These are phyloP conservation scores for Nudaria mundana DNA, from an alignment of 2,888 invertebrate genomes.

Conservation along the genomic window DNA sequence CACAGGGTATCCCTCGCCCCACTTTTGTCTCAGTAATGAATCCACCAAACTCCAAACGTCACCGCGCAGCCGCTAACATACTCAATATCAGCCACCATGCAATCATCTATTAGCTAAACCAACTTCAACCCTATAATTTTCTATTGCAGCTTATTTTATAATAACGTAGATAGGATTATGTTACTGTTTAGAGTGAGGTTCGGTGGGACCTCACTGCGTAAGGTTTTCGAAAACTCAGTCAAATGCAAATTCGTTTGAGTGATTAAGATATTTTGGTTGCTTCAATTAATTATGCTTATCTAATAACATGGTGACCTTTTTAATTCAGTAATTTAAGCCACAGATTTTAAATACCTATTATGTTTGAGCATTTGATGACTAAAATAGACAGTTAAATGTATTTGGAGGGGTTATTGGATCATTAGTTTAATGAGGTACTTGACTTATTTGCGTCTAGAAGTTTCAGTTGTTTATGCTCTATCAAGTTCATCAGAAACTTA, in stretches of 20 bases:
- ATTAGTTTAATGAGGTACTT: constrained; percentile 3
- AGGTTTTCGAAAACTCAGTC: constrained; percentile 62
- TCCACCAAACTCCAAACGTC: constrained; percentile 76
- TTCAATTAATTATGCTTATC: too few species aligned
- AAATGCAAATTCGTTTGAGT: constrained; percentile 66
- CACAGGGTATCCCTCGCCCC: constrained; percentile 41
- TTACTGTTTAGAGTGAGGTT: constrained; percentile 10
- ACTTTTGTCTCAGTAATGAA: constrained; percentile 79
- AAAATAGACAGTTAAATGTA: constrained; percentile 8
- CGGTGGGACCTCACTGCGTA: constrained; percentile 56
- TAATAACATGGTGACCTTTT: too few species aligned
- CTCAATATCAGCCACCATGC: constrained; percentile 62
- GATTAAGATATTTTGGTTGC: constrained; percentile 53
- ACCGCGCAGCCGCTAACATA: constrained; percentile 63
- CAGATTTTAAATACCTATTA: constrained; percentile 17
- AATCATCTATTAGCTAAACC: constrained; percentile 45
- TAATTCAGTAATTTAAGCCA: too few species aligned
- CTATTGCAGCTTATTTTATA: constrained; percentile 21
- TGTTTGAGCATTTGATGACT: constrained; percentile 13
- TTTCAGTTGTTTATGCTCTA: too few species aligned
- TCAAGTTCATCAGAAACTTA: too few species aligned
- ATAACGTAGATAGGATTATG: constrained; percentile 21
- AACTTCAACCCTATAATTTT: constrained; percentile 48
- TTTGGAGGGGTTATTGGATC: constrained; percentile 3
- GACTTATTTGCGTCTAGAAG: too few species aligned